Evolutionary conservation across 2,113 vertebrate species (phyloP).

Genomic region (Channa argus): DNA sequence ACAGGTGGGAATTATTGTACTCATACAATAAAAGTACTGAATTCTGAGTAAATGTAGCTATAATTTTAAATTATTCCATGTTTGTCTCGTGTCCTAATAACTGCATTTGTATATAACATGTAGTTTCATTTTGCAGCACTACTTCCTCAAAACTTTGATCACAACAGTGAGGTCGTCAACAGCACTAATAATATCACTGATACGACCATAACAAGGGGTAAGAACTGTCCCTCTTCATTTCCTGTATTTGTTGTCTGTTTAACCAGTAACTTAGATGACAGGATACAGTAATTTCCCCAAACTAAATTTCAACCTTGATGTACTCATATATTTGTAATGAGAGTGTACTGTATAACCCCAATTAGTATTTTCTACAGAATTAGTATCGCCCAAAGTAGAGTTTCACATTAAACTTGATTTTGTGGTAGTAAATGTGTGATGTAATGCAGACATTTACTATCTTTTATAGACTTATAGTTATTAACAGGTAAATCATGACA

Average conservation of each 20-base stretch:
- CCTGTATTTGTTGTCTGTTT: not conserved
- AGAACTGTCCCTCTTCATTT: conserved; percentile 2
- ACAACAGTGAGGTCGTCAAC: conserved; percentile 81
- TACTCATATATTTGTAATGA: not conserved
- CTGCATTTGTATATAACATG: not conserved
- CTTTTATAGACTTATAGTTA: no score
- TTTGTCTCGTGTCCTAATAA: not conserved
- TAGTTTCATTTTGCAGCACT: conserved; percentile 25
- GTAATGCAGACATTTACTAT: no score
- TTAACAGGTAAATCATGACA: no score
- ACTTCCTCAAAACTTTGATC: conserved; percentile 73
- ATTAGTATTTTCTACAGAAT: conserved; percentile 12
- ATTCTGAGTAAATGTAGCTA: not conserved
- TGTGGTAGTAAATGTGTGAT: no score
- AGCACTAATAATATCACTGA: conserved; percentile 66
- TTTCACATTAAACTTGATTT: no score
- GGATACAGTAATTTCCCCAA: no score
- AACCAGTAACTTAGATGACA: not conserved
- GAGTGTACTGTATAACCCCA: not conserved
- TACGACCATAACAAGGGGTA: conserved; percentile 81
- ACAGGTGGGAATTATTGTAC: conserved; percentile 26
- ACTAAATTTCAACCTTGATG: not conserved
- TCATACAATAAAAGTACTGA: not conserved
- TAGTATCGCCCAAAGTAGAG: not conserved
- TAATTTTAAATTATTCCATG: not conserved